Base-by-base conservation (phyloP, 2,888 invertebrate species). In the Chalcosyrphus nemorum region DNA sequence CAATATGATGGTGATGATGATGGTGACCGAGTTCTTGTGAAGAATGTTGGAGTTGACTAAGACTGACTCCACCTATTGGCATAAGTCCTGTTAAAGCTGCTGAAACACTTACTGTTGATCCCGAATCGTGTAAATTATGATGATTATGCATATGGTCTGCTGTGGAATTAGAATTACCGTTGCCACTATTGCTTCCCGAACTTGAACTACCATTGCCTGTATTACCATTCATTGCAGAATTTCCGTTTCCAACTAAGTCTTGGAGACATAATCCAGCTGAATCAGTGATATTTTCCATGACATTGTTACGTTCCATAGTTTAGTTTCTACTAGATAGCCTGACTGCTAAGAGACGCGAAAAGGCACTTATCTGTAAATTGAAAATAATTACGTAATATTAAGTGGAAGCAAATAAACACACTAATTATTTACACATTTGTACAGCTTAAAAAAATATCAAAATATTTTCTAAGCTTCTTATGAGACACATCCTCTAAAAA, bases 241-340 rank as follows among this genome's bases (percentile, higher is more conserved):
- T 92, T 86, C 92, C 92, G 76, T 92, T 91, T 81, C 93, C 93
- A 78, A 95, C 95, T 88, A 95, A 91, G 90, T 95, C 95, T 91
- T 95, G 95, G 78, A 95, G 93, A 87, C 95, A 95, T 86, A 95
- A 92, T 68, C 94, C 94, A 54, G 93, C 93, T 19, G 92, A 90
- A 90, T 94, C 94, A 13, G 93, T 92, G 90, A 94, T 92, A 80
- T 93, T 92, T 89, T 94, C 94, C 89, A 94, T 87, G 15, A 89
- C 90, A 56, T 90, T 90, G 57, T 65, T 84, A 29, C 84, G 84
- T 70, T 84, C 84, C 84, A 84, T 84, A 70, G 21, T 74, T 75
- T 57, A 17, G 0, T 63, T 17, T 45, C 74, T 54, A 15, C 54
- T n/a, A 24, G 27, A 38, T 19, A 56, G n/a, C 32, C 38, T 32